These are phyloP conservation scores for Pygoscelis antarcticus DNA, from an alignment of 2,113 vertebrate genomes.

Conservation along the genomic window DNA sequence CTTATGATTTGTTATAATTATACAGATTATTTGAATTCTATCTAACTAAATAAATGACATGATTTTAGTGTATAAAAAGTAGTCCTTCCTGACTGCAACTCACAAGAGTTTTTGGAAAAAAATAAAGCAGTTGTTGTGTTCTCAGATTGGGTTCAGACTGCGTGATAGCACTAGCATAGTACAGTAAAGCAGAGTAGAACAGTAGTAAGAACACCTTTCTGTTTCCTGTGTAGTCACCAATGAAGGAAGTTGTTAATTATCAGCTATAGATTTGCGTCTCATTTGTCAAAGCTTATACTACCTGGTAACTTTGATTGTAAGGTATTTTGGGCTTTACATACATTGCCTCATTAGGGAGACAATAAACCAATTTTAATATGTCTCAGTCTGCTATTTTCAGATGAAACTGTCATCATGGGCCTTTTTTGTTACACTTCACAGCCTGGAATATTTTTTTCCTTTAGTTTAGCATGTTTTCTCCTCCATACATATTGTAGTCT, in stretches of 20 bases:
- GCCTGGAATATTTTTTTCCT: conserved; percentile 53
- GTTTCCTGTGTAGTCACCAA: background rate
- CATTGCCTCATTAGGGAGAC: conserved; percentile 60
- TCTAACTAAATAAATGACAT: conserved; percentile 76
- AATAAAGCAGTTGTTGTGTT: conserved; percentile 76
- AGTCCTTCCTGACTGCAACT: conserved; percentile 66
- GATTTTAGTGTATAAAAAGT: conserved; percentile 60
- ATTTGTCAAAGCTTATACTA: conserved; percentile 34
- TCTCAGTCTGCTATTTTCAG: conserved; percentile 58
- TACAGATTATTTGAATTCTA: conserved; percentile 79
- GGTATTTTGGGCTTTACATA: conserved; percentile 52
- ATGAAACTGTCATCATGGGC: conserved; percentile 60
- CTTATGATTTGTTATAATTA: conserved; percentile 83
- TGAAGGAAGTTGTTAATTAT: conserved; percentile 46
- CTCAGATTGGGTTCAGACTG: background rate
- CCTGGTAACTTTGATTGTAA: conserved; percentile 57
- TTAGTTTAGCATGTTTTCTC: conserved; percentile 19
- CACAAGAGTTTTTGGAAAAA: conserved; percentile 70
- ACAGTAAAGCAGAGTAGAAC: background rate
- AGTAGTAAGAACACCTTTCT: background rate
- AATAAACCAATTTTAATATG: conserved; percentile 66
- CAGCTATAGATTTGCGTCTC: background rate
- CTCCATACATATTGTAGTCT: conserved; percentile 3
- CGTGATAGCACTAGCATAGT: background rate
- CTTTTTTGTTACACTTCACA: conserved; percentile 67